Percentiles rank a stretch among this genome's conserved stretches.
These are phyloP conservation scores for Emberiza fucata DNA, from an alignment of 2,113 vertebrate species.

Conservation along the genomic window DNA sequence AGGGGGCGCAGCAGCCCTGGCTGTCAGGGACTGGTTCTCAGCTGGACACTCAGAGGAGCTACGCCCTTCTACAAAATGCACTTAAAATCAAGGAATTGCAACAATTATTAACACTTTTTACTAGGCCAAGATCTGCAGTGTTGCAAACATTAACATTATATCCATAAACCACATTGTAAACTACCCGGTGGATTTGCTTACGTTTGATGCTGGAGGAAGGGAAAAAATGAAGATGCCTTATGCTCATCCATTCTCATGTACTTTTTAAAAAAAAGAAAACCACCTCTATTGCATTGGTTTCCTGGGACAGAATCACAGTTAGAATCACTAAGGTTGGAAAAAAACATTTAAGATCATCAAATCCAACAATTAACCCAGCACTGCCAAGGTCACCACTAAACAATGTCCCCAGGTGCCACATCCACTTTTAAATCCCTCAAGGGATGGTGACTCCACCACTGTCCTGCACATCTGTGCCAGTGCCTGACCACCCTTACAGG, in stretches of 20 bases:
- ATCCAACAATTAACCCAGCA: neutral
- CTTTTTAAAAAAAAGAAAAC: neutral
- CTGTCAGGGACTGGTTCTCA: neutral
- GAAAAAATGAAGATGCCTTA: neutral
- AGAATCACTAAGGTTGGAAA: neutral
- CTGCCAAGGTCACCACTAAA: neutral
- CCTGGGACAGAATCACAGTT: neutral
- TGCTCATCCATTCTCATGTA: neutral
- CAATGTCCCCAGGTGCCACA: neutral
- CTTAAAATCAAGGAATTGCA: neutral
- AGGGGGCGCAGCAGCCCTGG: accelerated
- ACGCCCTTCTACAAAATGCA: neutral
- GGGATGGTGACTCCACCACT: neutral
- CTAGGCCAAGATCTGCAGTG: neutral
- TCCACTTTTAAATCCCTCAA: neutral
- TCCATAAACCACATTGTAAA: neutral
- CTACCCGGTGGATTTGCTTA: neutral
- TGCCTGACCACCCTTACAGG: neutral
- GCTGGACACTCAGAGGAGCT: neutral
- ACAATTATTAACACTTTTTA: neutral
- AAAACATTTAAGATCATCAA: neutral
- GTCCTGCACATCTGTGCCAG: neutral
- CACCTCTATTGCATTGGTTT: neutral
- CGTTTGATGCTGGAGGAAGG: neutral
- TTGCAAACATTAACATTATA: neutral